Conservation (phyloP, 2,113 vertebrate genomes). For the Zapornia atra region DNA sequence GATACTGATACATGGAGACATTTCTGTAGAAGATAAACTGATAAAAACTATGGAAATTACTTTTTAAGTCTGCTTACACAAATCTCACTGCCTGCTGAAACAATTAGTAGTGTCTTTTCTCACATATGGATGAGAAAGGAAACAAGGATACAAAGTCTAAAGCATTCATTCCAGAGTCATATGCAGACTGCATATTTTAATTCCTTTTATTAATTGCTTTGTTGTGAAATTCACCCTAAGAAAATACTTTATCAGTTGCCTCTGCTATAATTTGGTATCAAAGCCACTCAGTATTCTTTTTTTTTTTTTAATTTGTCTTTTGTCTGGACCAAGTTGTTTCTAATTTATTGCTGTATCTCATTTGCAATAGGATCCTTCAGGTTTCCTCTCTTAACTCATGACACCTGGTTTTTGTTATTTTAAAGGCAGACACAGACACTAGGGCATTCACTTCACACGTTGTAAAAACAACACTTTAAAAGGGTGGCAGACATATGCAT, state of each 20-base stretch:
- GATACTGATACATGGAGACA: neutral
- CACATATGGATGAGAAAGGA: neutral
- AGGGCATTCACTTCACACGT: conserved; percentile 51
- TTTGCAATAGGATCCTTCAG: conserved; percentile 69
- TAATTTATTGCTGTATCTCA: conserved; percentile 71
- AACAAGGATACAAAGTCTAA: neutral
- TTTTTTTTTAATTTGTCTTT: conserved; percentile 25
- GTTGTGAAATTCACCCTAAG: conserved; percentile 58
- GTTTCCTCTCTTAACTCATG: conserved; percentile 64
- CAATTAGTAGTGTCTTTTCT: neutral
- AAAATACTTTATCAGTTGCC: conserved; percentile 59
- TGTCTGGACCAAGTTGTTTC: conserved; percentile 69
- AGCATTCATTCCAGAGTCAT: neutral
- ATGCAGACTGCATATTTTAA: conserved; percentile 42
- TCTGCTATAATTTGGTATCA: conserved; percentile 40
- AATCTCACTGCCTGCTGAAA: neutral
- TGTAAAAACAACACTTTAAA: conserved; percentile 64
- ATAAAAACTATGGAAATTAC: neutral
- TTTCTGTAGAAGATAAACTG: neutral
- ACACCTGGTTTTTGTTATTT: conserved; percentile 76
- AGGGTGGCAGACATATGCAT: conserved; percentile 14
- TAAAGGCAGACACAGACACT: conserved; percentile 44
- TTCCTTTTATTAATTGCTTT: conserved; percentile 67
- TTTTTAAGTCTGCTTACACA: neutral
- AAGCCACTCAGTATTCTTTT: neutral